phyloP scores from a whole-genome alignment of 2,113 vertebrate species.

The Montifringilla adamsi region DNA sequence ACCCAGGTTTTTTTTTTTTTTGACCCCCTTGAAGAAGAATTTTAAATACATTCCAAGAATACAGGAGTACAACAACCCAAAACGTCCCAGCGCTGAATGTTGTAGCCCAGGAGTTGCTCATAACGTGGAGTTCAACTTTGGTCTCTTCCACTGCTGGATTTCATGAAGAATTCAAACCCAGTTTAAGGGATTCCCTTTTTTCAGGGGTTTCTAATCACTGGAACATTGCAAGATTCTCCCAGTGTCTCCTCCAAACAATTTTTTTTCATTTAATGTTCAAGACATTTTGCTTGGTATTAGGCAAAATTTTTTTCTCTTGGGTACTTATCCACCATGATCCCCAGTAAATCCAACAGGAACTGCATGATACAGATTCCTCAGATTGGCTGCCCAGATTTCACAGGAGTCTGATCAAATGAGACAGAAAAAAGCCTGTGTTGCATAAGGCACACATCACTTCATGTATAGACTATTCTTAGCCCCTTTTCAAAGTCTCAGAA shows the following conservation, averaged over 20 bases:
- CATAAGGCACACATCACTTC: neutral
- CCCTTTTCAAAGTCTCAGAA: neutral
- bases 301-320: neutral
- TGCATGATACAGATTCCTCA: neutral
- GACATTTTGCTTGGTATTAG: neutral
- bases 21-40: neutral
- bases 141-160: neutral
- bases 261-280: neutral
- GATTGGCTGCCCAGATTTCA: neutral
- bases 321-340: neutral
- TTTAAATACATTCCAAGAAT: neutral
- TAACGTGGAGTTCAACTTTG: neutral
- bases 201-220: neutral
- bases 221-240: neutral
- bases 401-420: neutral
- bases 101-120: neutral
- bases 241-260: neutral
- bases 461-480: conserved; percentile 5
- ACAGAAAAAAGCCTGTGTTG: neutral
- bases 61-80: neutral
- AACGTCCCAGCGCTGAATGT: neutral
- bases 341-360: neutral
- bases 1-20: too few relatives aligned
- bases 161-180: neutral
- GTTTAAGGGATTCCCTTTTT: neutral